phyloP scores from a whole-genome alignment of 2,797 vertebrate genomes.

The Eutrigla gurnardus region DNA sequence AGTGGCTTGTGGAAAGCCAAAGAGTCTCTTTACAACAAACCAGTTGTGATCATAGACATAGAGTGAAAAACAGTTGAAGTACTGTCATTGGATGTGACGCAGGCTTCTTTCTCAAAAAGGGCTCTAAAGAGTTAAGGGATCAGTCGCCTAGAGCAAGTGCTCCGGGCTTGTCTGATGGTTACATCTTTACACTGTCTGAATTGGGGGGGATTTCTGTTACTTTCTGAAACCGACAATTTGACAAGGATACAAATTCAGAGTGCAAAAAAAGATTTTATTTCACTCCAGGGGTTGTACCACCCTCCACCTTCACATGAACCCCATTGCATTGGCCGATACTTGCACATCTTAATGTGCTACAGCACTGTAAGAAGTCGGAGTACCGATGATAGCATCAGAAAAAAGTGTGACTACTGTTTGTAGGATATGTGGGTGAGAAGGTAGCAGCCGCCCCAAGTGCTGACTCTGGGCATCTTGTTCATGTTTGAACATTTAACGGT shows the following conservation, averaged over 20 bases:
- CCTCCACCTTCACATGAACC: neutral
- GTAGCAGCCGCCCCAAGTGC: slow-evolving; percentile 1
- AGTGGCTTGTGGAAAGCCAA: neutral
- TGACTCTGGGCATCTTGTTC: slow-evolving; percentile 27
- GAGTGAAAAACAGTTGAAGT: neutral
- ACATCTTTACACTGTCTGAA: neutral
- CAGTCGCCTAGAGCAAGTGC: neutral
- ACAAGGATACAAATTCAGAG: too few relatives aligned
- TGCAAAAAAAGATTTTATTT: slow-evolving; percentile 2
- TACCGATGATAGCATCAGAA: neutral
- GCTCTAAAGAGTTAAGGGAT: neutral
- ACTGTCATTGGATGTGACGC: neutral
- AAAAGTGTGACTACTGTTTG: neutral
- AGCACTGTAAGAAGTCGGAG: neutral
- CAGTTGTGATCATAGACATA: neutral
- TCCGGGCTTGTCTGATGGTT: neutral
- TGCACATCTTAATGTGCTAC: neutral
- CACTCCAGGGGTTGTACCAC: neutral
- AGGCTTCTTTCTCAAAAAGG: neutral
- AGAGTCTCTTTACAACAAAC: neutral
- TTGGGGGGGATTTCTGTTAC: neutral
- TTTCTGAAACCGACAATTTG: neutral
- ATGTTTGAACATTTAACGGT: slow-evolving; percentile 52
- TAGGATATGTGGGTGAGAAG: neutral
- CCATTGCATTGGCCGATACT: neutral